Evolutionary conservation across 2,797 vertebrate species (phyloP), one percentile per base, ranked within the genome.

Genomic region (Hyperoplus immaculatus): DNA sequence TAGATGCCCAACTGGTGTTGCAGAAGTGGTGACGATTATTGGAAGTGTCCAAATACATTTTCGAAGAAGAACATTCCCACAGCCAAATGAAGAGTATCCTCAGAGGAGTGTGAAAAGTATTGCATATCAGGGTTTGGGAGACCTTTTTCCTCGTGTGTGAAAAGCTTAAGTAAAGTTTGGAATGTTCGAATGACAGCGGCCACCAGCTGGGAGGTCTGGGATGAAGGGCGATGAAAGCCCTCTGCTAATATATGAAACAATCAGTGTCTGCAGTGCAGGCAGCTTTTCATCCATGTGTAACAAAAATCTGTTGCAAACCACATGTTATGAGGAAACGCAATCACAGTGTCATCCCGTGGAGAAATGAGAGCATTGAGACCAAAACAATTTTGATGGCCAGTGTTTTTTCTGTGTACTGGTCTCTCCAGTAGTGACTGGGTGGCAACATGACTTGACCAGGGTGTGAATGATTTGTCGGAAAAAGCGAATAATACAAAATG

Each of bases 181-280:
- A 90, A 86, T 88, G 79, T 69, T 83, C 81, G 81, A 88, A 83
- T 80, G 78, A 83, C 64, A 81, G 71, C 72, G 4, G 59, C 47
- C 43, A 50, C 83, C 85, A 87, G 85, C 88, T 89, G 89, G 91
- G 88, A 89, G 87, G 88, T 91, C 89, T 76, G 75, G 29, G 61
- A 72, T 64, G 75, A 29, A 81, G 63, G 82, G 77, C 13, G 69
- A 86, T 87, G 89, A 91, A 92, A 87, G 75, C 78, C 46, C 69
- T 73, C 53, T 5, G 56, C 78, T 89, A 87, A 88, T 88, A 88
- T 78, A 87, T 83, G 75, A 91, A 89, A 91, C 89, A 86, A 92
- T 92, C 87, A 89, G 77, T 43, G 87, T 88, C 89, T 86, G 83
- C 73, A 69, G 60, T 86, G 83, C 73, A 69, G 60, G 75, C 63